These are phyloP conservation scores for Pogonus chalceus DNA, from an alignment of 1,140 invertebrate genomes.

Conservation along the genomic window DNA sequence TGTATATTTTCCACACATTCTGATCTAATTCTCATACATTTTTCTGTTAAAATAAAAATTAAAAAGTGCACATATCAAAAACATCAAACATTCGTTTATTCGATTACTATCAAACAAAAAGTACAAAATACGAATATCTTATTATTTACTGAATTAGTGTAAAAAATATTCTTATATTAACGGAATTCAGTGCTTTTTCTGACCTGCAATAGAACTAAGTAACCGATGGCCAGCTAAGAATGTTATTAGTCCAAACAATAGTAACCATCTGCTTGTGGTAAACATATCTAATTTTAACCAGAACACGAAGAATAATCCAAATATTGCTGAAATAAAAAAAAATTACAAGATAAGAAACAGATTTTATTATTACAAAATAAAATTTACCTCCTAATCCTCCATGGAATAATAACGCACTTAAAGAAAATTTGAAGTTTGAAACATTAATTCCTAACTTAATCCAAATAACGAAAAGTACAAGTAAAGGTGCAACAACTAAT, in stretches of 20 bases:
- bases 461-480: constrained; percentile 83
- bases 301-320: constrained; percentile 78
- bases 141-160: too few species aligned
- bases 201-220: constrained; percentile 58
- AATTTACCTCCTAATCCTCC: constrained; percentile 51
- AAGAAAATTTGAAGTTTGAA: constrained; percentile 65
- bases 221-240: constrained; percentile 89
- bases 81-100: too few species aligned
- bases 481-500: constrained; percentile 68
- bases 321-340: constrained; percentile 54
- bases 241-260: constrained; percentile 70
- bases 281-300: constrained; percentile 95
- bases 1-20: too few species aligned
- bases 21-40: too few species aligned
- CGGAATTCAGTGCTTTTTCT: constrained; percentile 20
- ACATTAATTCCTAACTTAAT: constrained; percentile 81
- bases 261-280: constrained; percentile 81
- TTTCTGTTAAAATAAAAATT: too few species aligned
- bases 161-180: too few species aligned
- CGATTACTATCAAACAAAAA: too few species aligned
- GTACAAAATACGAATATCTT: too few species aligned
- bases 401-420: constrained; percentile 81
- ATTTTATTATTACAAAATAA: constrained; percentile 10
- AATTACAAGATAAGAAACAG: constrained; percentile 15
- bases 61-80: too few species aligned